phyloP scores from a whole-genome alignment of 2,113 vertebrate genomes.

The Trogon surrucura region DNA sequence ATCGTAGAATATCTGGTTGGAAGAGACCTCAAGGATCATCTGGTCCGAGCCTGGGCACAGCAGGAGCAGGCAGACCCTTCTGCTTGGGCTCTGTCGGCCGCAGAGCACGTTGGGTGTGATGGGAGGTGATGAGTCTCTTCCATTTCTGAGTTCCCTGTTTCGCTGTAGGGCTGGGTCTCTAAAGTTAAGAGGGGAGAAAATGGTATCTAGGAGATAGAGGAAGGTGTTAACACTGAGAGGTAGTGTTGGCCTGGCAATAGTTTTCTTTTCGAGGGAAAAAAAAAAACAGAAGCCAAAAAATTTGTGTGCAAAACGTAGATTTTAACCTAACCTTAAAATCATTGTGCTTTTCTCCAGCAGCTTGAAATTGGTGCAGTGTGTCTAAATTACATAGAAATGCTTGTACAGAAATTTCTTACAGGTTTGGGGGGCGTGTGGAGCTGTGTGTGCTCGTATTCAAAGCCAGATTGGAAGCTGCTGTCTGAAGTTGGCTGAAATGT shows the following conservation, averaged over 20 bases:
- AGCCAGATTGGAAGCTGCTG: background rate
- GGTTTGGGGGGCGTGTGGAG: background rate
- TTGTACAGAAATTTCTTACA: fast-evolving
- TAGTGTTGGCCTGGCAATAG: background rate
- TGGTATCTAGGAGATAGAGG: background rate
- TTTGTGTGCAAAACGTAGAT: background rate
- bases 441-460: background rate
- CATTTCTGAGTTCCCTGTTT: background rate
- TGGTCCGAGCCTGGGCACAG: no score
- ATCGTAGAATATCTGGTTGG: no score
- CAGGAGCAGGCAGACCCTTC: no score
- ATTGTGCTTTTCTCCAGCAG: background rate
- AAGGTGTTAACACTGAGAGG: background rate
- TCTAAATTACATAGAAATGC: background rate
- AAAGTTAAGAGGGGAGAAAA: background rate
- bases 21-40: no score
- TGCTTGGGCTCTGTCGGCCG: background rate
- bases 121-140: background rate
- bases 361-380: background rate
- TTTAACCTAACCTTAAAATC: background rate
- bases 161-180: background rate
- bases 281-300: background rate
- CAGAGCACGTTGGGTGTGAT: fast-evolving
- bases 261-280: background rate
- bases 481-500: background rate